Evolutionary conservation across 37 sponge, comb jelly and placozoan species (phyloP).

Genomic region (Hexactinellida sp.): DNA sequence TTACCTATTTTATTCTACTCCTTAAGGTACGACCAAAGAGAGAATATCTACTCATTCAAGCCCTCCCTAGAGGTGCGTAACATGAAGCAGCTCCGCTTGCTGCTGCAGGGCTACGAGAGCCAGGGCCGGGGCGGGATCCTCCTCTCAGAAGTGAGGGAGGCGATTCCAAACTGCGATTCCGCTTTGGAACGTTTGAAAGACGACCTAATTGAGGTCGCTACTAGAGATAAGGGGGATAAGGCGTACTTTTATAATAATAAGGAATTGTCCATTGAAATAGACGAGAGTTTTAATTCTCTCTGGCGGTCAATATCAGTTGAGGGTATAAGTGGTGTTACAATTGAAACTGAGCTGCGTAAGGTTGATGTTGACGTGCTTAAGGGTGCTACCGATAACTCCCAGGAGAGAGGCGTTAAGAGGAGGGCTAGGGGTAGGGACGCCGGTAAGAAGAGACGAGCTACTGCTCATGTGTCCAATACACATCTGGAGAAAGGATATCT

Average conservation of each 20-base stretch:
- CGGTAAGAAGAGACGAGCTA: neutral
- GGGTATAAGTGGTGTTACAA: neutral
- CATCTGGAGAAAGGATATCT: neutral
- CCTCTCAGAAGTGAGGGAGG: neutral
- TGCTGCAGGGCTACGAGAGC: neutral
- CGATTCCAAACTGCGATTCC: neutral
- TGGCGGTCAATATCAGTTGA: conserved; percentile 14
- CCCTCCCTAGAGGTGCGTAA: neutral
- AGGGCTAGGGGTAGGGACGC: neutral
- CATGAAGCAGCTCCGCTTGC: neutral
- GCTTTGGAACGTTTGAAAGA: neutral
- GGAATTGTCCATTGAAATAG: neutral
- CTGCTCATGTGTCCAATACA: neutral
- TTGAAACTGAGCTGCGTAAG: neutral
- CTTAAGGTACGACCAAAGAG: neutral
- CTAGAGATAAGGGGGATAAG: neutral
- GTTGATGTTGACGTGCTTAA: neutral
- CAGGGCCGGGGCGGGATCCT: neutral
- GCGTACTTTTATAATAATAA: neutral
- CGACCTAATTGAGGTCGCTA: neutral
- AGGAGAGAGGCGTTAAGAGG: neutral
- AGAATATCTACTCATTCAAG: neutral
- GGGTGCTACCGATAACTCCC: neutral
- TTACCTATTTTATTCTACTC: too few relatives aligned
- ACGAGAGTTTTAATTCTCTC: neutral